Evolutionary conservation across 2,797 vertebrate genomes (phyloP).

Genomic region (Aeoliscus strigatus): DNA sequence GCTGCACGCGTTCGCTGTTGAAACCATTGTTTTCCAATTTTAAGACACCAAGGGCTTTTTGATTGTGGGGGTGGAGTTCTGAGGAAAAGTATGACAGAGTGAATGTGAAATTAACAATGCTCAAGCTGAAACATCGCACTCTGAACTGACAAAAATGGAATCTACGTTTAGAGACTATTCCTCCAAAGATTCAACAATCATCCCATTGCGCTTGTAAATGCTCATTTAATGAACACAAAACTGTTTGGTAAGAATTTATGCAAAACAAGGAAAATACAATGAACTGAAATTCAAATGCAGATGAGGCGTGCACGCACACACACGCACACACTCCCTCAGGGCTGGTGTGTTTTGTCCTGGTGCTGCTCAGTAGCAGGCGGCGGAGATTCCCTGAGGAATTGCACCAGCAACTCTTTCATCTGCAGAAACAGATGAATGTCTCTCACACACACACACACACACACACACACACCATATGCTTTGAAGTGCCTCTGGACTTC

Average conservation of each 20-base stretch:
- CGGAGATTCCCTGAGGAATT: constrained; percentile 27
- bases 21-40: too few relatives aligned
- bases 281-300: neutral
- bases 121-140: too few relatives aligned
- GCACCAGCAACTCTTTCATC: constrained; percentile 38
- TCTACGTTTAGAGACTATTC: too few relatives aligned
- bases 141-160: too few relatives aligned
- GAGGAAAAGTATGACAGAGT: too few relatives aligned
- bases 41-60: too few relatives aligned
- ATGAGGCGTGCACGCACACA: neutral
- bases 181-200: too few relatives aligned
- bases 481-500: constrained; percentile 3
- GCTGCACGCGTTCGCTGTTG: too few relatives aligned
- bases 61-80: too few relatives aligned
- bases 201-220: too few relatives aligned
- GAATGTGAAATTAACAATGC: too few relatives aligned
- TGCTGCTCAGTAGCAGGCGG: constrained; percentile 10
- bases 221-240: too few relatives aligned
- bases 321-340: constrained; percentile 3
- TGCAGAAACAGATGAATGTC: constrained; percentile 21
- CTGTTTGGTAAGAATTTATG: neutral
- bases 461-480: constrained; percentile 1
- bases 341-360: constrained; percentile 4
- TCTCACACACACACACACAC: constrained; percentile 1
- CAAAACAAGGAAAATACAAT: neutral